Conservation (phyloP, 1,140 invertebrate genomes). For the Andricus grossulariae region DNA sequence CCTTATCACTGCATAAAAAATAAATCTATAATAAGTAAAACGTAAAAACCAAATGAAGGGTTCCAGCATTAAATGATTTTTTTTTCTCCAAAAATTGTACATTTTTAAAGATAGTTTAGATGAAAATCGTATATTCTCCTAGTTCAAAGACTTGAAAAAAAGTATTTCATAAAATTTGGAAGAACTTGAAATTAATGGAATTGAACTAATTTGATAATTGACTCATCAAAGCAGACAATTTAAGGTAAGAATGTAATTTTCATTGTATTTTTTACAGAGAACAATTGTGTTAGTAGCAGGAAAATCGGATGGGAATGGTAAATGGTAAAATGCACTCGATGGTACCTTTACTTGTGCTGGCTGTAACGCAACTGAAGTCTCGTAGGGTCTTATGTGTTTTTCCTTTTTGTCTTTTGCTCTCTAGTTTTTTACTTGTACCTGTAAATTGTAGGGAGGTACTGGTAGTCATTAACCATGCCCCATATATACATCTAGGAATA, state of each 20-base stretch:
- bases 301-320: constrained; percentile 44
- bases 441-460: constrained; percentile 72
- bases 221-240: constrained; percentile 33
- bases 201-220: neutral
- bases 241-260: too few species aligned
- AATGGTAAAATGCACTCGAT: constrained; percentile 66
- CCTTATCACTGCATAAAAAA: too few species aligned
- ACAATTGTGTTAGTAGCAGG: constrained; percentile 55
- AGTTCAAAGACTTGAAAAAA: too few species aligned
- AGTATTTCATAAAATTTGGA: too few species aligned
- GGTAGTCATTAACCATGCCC: constrained; percentile 65
- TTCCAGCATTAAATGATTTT: too few species aligned
- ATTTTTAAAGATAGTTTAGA: too few species aligned
- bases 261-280: neutral
- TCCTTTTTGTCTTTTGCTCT: constrained; percentile 81
- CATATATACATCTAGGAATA: constrained; percentile 63
- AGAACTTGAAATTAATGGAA: too few species aligned
- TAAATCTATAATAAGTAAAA: too few species aligned
- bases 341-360: constrained; percentile 82
- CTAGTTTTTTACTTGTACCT: constrained; percentile 77
- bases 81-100: too few species aligned
- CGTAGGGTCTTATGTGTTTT: constrained; percentile 81
- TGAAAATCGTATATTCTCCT: too few species aligned
- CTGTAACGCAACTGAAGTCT: constrained; percentile 82
- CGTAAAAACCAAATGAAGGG: too few species aligned